A percentile compares a stretch with the other conserved stretches of the same genome.
These are phyloP conservation scores for Physeter macrocephalus DNA, from an alignment of 2,113 vertebrate species.

Conservation along the genomic window DNA sequence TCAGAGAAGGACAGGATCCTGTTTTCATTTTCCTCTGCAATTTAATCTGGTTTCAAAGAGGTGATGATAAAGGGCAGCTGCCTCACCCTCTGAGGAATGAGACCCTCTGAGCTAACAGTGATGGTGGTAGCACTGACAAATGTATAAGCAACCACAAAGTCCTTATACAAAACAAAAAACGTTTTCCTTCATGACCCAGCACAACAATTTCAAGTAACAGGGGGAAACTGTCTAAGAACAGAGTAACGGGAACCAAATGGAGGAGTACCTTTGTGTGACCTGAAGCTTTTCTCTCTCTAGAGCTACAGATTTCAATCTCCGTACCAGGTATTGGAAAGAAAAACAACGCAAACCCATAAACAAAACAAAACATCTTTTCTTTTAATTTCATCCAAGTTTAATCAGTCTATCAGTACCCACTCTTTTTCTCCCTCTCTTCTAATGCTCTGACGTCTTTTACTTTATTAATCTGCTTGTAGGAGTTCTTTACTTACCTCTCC, in stretches of 20 bases:
- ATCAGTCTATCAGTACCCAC: background rate
- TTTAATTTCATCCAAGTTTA: background rate
- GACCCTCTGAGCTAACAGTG: background rate
- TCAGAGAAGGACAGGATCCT: background rate
- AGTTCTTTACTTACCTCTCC: background rate
- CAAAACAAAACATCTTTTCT: too few relatives aligned
- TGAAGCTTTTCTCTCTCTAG: background rate
- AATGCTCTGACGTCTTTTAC: background rate
- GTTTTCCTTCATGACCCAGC: background rate
- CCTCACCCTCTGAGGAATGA: background rate
- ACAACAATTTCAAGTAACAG: background rate
- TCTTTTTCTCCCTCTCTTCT: background rate
- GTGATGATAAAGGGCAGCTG: background rate
- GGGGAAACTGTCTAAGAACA: background rate
- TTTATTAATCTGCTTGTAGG: background rate
- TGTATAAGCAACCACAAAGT: accelerated
- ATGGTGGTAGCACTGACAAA: background rate
- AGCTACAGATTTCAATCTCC: background rate
- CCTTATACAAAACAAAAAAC: background rate
- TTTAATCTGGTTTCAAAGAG: background rate
- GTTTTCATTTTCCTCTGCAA: background rate
- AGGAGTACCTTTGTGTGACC: background rate
- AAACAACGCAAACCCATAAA: background rate
- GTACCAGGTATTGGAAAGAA: background rate
- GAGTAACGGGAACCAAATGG: accelerated